These are phyloP conservation scores for Alaudala cheleensis DNA, from an alignment of 2,113 vertebrate genomes.

Conservation along the genomic window DNA sequence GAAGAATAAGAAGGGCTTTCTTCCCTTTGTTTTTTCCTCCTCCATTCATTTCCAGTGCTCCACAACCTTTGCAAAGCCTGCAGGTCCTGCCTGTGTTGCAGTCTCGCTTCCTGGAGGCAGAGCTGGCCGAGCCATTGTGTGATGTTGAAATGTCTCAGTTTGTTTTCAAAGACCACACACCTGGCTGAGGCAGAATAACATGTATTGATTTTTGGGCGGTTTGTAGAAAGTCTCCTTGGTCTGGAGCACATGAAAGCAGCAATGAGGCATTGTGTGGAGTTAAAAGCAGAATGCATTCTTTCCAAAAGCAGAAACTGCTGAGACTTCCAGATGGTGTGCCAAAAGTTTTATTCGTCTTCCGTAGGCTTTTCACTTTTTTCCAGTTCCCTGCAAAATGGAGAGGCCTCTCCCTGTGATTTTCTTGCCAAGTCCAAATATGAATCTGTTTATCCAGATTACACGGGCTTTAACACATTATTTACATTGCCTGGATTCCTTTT, in stretches of 20 bases:
- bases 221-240: slow-evolving; percentile 10
- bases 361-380: slow-evolving; percentile 27
- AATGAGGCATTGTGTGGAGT: slow-evolving; percentile 39
- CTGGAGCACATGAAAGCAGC: slow-evolving; percentile 9
- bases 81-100: neutral
- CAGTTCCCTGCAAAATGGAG: neutral
- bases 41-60: neutral
- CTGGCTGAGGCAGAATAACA: neutral
- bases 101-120: neutral
- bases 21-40: neutral
- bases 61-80: neutral
- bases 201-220: neutral
- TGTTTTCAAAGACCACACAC: slow-evolving; percentile 5
- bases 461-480: slow-evolving; percentile 14
- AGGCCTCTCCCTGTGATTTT: neutral
- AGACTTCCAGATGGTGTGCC: neutral
- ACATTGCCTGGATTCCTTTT: neutral
- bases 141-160: neutral
- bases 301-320: neutral
- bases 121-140: neutral
- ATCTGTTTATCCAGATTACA: slow-evolving; percentile 27
- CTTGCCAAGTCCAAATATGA: slow-evolving; percentile 58
- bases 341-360: neutral
- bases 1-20: neutral
- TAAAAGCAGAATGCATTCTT: slow-evolving; percentile 23